phyloP scores from a whole-genome alignment of 1,140 invertebrate species.

The Mylabris phalerata region DNA sequence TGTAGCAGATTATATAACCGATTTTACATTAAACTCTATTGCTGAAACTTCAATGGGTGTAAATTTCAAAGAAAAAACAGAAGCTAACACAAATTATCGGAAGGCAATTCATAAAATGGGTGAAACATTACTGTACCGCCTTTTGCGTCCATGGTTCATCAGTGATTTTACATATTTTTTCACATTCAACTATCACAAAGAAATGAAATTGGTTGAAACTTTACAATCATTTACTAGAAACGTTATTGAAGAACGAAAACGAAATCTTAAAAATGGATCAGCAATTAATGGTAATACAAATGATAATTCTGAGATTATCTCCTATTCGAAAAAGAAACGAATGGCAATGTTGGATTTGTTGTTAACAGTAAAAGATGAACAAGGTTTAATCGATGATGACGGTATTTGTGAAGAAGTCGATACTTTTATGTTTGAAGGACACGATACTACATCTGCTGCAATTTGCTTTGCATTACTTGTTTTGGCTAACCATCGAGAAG shows the following conservation, averaged over 20 bases:
- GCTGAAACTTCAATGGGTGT: constrained; percentile 77
- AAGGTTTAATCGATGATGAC: constrained; percentile 45
- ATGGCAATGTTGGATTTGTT: constrained; percentile 77
- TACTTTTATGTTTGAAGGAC: constrained; percentile 70
- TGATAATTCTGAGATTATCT: background rate
- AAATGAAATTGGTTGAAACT: constrained; percentile 46
- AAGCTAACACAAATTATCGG: constrained; percentile 55
- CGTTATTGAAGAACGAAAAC: constrained; percentile 35
- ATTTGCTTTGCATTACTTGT: constrained; percentile 39
- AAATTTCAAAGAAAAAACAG: constrained; percentile 53
- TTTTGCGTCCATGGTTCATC: constrained; percentile 54
- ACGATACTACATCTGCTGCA: constrained; percentile 41
- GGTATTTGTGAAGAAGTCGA: constrained; percentile 77
- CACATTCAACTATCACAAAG: constrained; percentile 43
- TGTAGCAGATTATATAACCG: constrained; percentile 6
- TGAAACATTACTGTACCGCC: constrained; percentile 43
- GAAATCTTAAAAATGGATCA: constrained; percentile 5
- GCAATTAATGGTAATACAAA: background rate
- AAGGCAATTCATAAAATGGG: constrained; percentile 45
- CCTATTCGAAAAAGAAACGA: constrained; percentile 44
- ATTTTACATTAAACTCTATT: constrained; percentile 17
- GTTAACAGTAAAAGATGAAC: constrained; percentile 50
- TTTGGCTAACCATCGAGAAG: constrained; percentile 34
- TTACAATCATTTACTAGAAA: constrained; percentile 55
- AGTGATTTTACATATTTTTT: constrained; percentile 47